Evolutionary conservation across 2,888 invertebrate species (phyloP).

Genomic region (Elegia similella): DNA sequence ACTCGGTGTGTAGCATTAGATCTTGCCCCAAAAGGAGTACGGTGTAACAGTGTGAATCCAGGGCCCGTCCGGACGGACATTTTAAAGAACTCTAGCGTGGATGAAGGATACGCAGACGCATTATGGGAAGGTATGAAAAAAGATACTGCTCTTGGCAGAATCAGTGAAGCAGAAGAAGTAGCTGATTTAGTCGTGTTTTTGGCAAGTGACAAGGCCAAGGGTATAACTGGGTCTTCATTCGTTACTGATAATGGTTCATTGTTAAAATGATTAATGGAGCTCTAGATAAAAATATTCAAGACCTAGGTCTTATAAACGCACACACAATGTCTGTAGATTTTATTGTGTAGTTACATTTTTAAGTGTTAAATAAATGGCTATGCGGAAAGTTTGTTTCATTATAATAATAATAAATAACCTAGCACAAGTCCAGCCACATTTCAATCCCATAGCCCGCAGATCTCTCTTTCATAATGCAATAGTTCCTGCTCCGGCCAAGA

Average conservation of each 20-base stretch:
- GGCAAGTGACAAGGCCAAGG: constrained; percentile 71
- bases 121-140: not conserved
- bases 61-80: constrained; percentile 38
- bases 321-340: no score
- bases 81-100: constrained; percentile 28
- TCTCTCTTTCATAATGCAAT: no score
- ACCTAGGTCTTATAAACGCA: no score
- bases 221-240: constrained; percentile 87
- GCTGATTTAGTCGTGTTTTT: constrained; percentile 36
- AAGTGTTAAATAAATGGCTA: no score
- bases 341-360: no score
- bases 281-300: no score
- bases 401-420: no score
- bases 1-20: constrained; percentile 92
- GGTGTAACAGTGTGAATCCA: constrained; percentile 93
- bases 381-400: no score
- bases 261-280: not conserved
- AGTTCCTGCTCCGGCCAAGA: no score
- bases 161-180: constrained; percentile 76
- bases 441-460: no score
- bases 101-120: not conserved
- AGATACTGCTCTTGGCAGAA: constrained; percentile 90
- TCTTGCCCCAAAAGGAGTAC: constrained; percentile 85
- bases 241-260: constrained; percentile 34
- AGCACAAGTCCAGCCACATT: no score